Base-by-base conservation (phyloP, 2,888 invertebrate species). In the Lithophane leautieri region DNA sequence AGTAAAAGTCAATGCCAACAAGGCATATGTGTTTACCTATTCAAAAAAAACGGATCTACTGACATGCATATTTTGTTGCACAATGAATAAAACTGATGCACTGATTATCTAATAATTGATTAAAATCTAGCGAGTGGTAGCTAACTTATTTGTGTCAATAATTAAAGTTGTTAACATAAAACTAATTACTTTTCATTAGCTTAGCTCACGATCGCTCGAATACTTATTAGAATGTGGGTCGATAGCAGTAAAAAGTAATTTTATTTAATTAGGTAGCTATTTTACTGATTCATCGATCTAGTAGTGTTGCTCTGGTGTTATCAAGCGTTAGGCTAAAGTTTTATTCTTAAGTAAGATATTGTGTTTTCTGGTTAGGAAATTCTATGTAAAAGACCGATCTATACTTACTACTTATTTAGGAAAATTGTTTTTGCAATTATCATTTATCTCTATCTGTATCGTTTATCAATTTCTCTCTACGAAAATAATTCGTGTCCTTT, bases 61-160 rank as follows among this genome's bases (percentile, higher is more conserved):
- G 4, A 9, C 11, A 12, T 16, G 67, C 7, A 4, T 4, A n/a
- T 62, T 70, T 42, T n/a, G 12, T 62, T 50, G 34, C 25, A 65
- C 3, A 14, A 34, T 50, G 11, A 54, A 50, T 47, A n/a, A 28
- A 22, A 60, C 14, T 28, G 1, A 65, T 61, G 22, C 2, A 65
- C 8, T 34, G 56, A n/a, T 66, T 67, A 58, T 67, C 54, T 61
- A 66, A 82, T 70, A 70, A 58, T 54, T 47, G 11, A 71, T 65
- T 44, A n/a, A 50, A 78, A 56, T 69, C 50, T 61, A 52, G 79
- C 42, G 28, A 40, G n/a, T 34, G 42, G 50, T 61, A 50, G 42
- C 73, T 40, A 14, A 65, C 60, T 28, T 40, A 72, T 83, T 69
- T 72, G 34, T 78, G 83, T 52, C 78, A 72, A 82, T 78, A 77